Conservation (phyloP, 2,113 vertebrate genomes). For the Uropsilus gracilis region DNA sequence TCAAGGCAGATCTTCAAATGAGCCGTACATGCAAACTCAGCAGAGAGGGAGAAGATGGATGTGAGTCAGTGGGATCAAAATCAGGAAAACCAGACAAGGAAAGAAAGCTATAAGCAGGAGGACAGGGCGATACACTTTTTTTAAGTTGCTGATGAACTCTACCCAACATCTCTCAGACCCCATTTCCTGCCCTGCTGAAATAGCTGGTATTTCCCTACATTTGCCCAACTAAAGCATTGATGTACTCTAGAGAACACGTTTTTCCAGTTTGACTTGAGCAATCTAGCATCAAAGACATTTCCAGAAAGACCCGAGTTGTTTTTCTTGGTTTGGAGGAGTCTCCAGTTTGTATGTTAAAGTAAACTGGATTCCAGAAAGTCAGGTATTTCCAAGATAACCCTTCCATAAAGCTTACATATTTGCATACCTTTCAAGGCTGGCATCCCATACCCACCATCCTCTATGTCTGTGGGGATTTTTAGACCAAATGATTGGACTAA, state of each 20-base stretch:
- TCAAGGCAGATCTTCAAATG: background rate
- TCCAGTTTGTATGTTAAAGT: too few species aligned
- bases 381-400: too few species aligned
- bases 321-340: too few species aligned
- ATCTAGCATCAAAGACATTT: too few species aligned
- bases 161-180: background rate
- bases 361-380: too few species aligned
- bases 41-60: background rate
- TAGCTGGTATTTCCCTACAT: background rate
- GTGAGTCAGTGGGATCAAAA: background rate
- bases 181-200: background rate
- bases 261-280: too few species aligned
- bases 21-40: background rate
- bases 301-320: too few species aligned
- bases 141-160: background rate
- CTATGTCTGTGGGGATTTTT: too few species aligned
- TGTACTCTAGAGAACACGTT: background rate
- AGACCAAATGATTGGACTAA: too few species aligned
- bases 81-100: background rate
- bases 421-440: too few species aligned
- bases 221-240: background rate
- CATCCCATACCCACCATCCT: too few species aligned
- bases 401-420: too few species aligned
- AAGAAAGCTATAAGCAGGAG: background rate
- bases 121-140: background rate